A percentile compares a stretch with the other conserved stretches of the same genome.
Evolutionary conservation across 2,888 invertebrate species (phyloP).

Genomic region (Hydrotaea diabolus): DNA sequence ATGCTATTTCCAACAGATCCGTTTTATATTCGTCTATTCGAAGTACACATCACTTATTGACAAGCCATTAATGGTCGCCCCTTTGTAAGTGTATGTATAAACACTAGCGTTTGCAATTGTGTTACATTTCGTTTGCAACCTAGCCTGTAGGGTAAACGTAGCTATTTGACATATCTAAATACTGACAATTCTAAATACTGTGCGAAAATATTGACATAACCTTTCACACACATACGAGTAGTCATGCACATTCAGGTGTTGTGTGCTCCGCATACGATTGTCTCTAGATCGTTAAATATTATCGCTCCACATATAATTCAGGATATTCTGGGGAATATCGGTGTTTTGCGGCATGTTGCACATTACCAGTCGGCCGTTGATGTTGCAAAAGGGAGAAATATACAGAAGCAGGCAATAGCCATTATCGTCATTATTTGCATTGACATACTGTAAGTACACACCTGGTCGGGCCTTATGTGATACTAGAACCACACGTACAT

Average conservation of each 20-base stretch:
- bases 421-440: conserved; percentile 47
- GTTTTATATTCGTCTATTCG: too few species aligned
- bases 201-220: not conserved
- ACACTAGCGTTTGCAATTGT: too few species aligned
- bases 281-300: conserved; percentile 10
- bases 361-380: not conserved
- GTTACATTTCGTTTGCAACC: too few species aligned
- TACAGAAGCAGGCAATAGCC: not conserved
- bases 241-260: too few species aligned
- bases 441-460: conserved; percentile 45
- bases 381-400: not conserved
- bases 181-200: not conserved
- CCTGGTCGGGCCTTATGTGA: not conserved
- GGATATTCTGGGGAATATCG: conserved; percentile 1
- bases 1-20: too few species aligned
- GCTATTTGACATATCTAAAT: too few species aligned
- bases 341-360: not conserved
- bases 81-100: too few species aligned
- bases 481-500: not conserved
- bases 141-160: too few species aligned
- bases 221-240: not conserved
- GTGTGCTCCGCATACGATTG: not conserved
- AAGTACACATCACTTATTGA: too few species aligned
- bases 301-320: conserved; percentile 21
- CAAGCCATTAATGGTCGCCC: too few species aligned